Evolutionary conservation across 2,113 vertebrate genomes (phyloP).

Genomic region (Polyodon spathula): DNA sequence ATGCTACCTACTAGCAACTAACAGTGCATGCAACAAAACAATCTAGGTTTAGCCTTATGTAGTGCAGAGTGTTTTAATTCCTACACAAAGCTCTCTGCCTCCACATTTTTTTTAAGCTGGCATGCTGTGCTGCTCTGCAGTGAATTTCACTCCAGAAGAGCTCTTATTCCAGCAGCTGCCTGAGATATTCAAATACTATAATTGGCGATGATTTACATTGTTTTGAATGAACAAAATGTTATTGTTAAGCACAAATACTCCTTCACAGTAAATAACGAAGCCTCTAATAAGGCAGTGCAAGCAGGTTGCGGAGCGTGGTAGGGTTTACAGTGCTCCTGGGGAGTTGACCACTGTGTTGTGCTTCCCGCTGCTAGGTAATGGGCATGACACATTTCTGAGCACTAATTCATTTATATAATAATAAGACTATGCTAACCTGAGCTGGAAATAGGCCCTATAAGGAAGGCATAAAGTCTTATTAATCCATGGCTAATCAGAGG

Average conservation of each 20-base stretch:
- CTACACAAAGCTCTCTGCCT: too few species aligned
- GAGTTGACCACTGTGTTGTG: conserved; percentile 81
- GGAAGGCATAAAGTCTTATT: conserved; percentile 71
- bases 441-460: conserved; percentile 72
- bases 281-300: conserved; percentile 77
- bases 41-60: too few species aligned
- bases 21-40: too few species aligned
- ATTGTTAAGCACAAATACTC: conserved; percentile 73
- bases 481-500: conserved; percentile 57
- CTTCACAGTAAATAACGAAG: conserved; percentile 73
- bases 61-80: too few species aligned
- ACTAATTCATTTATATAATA: conserved; percentile 99
- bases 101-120: too few species aligned
- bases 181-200: conserved; percentile 72
- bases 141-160: conserved; percentile 39
- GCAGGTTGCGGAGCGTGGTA: conserved; percentile 61
- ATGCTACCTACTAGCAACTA: too few species aligned
- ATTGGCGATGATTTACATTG: conserved; percentile 76
- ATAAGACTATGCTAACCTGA: conserved; percentile 78
- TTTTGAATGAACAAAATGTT: conserved; percentile 78
- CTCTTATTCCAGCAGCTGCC: conserved; percentile 33
- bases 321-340: conserved; percentile 72
- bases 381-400: conserved; percentile 96
- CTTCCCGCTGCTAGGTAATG: conserved; percentile 92
- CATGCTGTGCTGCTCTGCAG: too few species aligned